A percentile compares a stretch with the other conserved stretches of the same genome.
Conservation (phyloP, 2,888 invertebrate species). For the Oxyteleia sp. region DNA sequence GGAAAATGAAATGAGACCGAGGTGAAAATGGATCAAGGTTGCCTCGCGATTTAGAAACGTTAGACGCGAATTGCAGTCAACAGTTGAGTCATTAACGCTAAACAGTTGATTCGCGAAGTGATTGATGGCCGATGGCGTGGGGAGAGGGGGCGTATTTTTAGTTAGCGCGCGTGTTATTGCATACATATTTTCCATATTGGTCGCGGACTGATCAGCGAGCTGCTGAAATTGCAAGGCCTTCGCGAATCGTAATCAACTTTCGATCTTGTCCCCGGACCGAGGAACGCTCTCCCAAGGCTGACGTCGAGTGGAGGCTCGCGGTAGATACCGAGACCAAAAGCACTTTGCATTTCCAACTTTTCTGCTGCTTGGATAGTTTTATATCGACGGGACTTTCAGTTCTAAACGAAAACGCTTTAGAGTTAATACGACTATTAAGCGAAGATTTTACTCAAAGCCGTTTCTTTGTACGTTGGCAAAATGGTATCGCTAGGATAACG, state of each 20-base stretch:
- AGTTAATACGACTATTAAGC: no score
- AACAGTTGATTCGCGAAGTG: constrained; percentile 26
- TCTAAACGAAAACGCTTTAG: no score
- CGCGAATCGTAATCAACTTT: constrained; percentile 59
- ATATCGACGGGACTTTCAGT: no score
- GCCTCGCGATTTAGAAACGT: constrained; percentile 15
- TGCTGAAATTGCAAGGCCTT: constrained; percentile 50
- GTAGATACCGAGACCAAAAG: constrained; percentile 14
- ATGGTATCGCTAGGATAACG: no score
- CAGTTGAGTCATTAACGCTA: constrained; percentile 33
- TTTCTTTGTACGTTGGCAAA: no score
- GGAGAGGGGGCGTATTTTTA: constrained; percentile 31
- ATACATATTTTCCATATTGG: constrained; percentile 50
- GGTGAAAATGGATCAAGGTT: constrained; percentile 27
- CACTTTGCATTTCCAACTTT: neutral
- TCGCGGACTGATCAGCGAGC: constrained; percentile 12
- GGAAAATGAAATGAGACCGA: neutral
- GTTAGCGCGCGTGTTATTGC: constrained; percentile 37
- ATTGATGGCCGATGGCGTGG: constrained; percentile 34
- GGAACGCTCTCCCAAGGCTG: constrained; percentile 34
- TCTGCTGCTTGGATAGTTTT: neutral
- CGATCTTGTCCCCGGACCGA: constrained; percentile 52
- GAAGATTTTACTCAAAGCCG: no score
- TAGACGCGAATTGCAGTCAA: constrained; percentile 22
- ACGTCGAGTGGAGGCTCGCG: constrained; percentile 1